phyloP scores from a whole-genome alignment of 1,140 invertebrate genomes.

The Stratiolaelaps scimitus region DNA sequence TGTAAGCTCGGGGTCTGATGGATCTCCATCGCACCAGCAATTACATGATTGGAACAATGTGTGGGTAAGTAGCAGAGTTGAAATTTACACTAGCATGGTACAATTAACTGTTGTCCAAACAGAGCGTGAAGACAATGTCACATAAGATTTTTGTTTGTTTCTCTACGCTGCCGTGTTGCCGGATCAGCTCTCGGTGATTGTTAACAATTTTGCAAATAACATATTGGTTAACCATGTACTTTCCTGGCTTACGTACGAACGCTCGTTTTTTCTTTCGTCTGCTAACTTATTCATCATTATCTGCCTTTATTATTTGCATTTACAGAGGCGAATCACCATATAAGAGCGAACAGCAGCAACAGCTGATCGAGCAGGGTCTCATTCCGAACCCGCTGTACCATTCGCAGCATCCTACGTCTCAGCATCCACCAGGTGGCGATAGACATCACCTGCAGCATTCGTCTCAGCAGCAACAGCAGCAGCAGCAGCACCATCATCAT shows the following conservation, averaged over 20 bases:
- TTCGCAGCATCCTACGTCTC: slow-evolving; percentile 29
- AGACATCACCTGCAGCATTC: too few species aligned
- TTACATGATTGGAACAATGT: slow-evolving; percentile 25
- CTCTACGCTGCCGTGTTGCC: background rate
- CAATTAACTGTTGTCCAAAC: too few species aligned
- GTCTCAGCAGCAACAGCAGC: too few species aligned
- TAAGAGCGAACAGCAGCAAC: slow-evolving; percentile 11
- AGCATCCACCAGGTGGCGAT: too few species aligned
- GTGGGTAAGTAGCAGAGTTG: background rate
- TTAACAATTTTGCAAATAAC: too few species aligned
- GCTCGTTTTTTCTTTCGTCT: too few species aligned
- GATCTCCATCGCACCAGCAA: slow-evolving; percentile 23
- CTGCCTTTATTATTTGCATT: background rate
- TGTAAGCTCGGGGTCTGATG: background rate
- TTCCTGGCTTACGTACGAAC: too few species aligned
- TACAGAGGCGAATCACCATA: slow-evolving; percentile 17
- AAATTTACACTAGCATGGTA: too few species aligned
- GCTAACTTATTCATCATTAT: background rate
- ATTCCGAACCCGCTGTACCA: slow-evolving; percentile 44
- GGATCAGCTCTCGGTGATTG: too few species aligned
- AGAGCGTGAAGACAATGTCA: too few species aligned
- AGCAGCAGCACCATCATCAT: too few species aligned
- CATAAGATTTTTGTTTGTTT: background rate
- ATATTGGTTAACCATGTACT: too few species aligned
- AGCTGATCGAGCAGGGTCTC: slow-evolving; percentile 44